phyloP scores from a whole-genome alignment of 1,140 invertebrate species.

The Brachionus asplanchnoidis region DNA sequence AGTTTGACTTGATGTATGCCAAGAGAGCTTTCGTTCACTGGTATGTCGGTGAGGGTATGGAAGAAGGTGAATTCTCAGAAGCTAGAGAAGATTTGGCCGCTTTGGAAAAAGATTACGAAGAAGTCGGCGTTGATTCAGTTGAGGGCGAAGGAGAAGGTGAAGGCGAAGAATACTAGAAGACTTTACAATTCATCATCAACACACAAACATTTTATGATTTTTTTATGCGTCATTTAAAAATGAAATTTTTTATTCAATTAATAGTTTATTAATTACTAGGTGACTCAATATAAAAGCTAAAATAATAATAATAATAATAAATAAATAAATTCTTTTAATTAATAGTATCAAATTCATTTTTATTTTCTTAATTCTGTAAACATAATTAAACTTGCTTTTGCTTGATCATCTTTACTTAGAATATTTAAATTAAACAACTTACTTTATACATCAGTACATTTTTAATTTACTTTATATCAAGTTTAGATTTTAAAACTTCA shows the following conservation, averaged over 20 bases:
- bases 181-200: background rate
- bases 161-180: constrained; percentile 41
- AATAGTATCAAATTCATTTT: background rate
- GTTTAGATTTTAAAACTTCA: too few species aligned
- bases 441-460: too few species aligned
- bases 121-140: constrained; percentile 44
- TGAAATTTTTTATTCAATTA: background rate
- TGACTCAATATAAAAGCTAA: background rate
- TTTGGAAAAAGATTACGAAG: constrained; percentile 46
- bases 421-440: too few species aligned
- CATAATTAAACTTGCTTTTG: background rate
- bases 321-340: background rate
- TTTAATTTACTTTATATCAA: too few species aligned
- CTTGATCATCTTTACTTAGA: too few species aligned
- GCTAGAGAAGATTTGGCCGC: constrained; percentile 47
- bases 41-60: constrained; percentile 59
- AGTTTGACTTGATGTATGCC: constrained; percentile 45
- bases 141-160: constrained; percentile 42
- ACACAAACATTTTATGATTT: background rate
- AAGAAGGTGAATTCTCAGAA: constrained; percentile 56
- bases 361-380: background rate
- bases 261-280: background rate
- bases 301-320: background rate
- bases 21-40: constrained; percentile 46
- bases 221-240: background rate